These are phyloP conservation scores for Limnephilus marmoratus DNA, from an alignment of 2,888 invertebrate species.

Conservation along the genomic window DNA sequence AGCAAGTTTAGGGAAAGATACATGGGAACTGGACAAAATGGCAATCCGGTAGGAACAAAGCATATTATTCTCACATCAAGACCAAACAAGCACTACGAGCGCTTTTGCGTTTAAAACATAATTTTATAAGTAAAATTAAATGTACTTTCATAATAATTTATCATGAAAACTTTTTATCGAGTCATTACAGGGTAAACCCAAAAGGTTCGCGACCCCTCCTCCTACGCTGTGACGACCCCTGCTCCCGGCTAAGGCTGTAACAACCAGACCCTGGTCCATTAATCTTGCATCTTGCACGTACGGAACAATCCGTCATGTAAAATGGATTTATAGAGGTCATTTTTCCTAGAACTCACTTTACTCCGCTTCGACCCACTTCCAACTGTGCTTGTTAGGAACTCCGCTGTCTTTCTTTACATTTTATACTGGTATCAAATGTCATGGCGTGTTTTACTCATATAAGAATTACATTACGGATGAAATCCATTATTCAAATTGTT, in stretches of 20 bases:
- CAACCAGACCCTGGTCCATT: slow-evolving; percentile 27
- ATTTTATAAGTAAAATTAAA: not conserved
- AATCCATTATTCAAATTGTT: not conserved
- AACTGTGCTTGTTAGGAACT: slow-evolving; percentile 17
- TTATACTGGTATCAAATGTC: not conserved
- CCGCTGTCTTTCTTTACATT: slow-evolving; percentile 6
- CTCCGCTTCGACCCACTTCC: slow-evolving; percentile 27
- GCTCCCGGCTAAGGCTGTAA: not conserved
- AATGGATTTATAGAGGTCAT: slow-evolving; percentile 45
- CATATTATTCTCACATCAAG: no score
- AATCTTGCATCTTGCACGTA: slow-evolving; percentile 44
- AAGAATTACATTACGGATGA: not conserved
- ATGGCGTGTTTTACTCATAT: not conserved
- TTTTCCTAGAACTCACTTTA: slow-evolving; percentile 17
- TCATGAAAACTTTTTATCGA: not conserved
- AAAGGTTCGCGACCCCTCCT: not conserved
- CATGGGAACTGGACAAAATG: no score
- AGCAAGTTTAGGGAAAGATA: no score
- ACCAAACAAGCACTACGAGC: not conserved
- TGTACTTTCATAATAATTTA: not conserved
- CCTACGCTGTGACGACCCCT: not conserved
- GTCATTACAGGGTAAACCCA: not conserved
- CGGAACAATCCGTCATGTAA: slow-evolving; percentile 41
- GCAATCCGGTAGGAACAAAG: no score
- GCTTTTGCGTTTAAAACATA: not conserved